Conservation (phyloP, 2,888 invertebrate genomes). For the Hemistola chrysoprasaria region DNA sequence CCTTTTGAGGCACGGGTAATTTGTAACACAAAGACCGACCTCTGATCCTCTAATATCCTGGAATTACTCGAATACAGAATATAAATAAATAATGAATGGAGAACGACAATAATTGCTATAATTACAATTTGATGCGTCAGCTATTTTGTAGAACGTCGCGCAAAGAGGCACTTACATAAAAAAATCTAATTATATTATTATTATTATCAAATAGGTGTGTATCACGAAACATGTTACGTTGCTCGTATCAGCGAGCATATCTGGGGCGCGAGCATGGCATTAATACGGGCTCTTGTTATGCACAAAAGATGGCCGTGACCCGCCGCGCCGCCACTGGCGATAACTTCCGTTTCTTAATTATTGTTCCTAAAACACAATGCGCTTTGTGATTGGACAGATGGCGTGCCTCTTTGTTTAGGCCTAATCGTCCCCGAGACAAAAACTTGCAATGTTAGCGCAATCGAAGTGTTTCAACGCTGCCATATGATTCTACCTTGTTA, state of each 20-base stretch:
- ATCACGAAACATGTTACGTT: not conserved
- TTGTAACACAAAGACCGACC: conserved; percentile 29
- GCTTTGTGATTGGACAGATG: conserved; percentile 28
- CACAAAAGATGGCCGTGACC: conserved; percentile 33
- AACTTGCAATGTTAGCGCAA: conserved; percentile 22
- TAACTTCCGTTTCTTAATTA: conserved; percentile 27
- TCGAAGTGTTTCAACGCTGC: too few species aligned
- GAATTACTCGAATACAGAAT: too few species aligned
- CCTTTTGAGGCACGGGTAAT: conserved; percentile 24
- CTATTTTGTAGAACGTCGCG: too few species aligned
- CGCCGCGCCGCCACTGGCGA: conserved; percentile 15
- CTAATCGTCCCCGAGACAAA: conserved; percentile 23
- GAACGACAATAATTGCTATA: too few species aligned
- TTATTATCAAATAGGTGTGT: not conserved
- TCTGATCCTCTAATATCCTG: conserved; percentile 20
- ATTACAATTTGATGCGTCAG: too few species aligned
- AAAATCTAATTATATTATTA: too few species aligned
- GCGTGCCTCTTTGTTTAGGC: conserved; percentile 26
- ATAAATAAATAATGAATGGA: too few species aligned
- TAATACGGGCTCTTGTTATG: conserved; percentile 12
- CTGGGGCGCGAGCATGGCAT: conserved; percentile 5
- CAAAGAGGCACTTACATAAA: too few species aligned
- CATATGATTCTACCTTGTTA: too few species aligned
- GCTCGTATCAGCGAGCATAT: conserved; percentile 6
- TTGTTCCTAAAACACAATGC: conserved; percentile 29